Evolutionary conservation across 2,888 invertebrate species (phyloP).

Genomic region (Calliphora vomitoria): DNA sequence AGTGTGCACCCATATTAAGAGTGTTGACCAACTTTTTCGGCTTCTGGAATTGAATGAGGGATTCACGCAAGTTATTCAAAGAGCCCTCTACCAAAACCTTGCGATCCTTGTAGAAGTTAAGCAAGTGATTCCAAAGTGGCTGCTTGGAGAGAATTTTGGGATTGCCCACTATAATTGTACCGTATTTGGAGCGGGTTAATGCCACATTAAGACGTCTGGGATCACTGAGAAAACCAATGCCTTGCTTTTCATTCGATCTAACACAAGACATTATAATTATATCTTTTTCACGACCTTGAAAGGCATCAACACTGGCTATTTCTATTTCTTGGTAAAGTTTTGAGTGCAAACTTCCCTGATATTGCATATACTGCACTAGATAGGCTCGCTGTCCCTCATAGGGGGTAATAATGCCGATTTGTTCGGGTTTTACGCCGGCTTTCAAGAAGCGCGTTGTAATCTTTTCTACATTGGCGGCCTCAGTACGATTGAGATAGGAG

Average conservation of each 20-base stretch:
- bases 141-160: slow-evolving; percentile 99
- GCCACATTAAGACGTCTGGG: slow-evolving; percentile 99
- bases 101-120: slow-evolving; percentile 98
- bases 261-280: slow-evolving; percentile 99
- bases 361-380: slow-evolving; percentile 99
- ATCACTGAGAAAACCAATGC: slow-evolving; percentile 98
- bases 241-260: slow-evolving; percentile 98
- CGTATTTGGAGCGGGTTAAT: slow-evolving; percentile 98
- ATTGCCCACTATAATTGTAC: slow-evolving; percentile 99
- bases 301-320: slow-evolving; percentile 99
- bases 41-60: slow-evolving; percentile 98
- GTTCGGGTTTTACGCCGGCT: slow-evolving; percentile 97
- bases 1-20: slow-evolving; percentile 97
- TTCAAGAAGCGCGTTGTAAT: slow-evolving; percentile 97
- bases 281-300: slow-evolving; percentile 99
- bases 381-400: slow-evolving; percentile 99
- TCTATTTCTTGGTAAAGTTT: slow-evolving; percentile 99
- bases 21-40: slow-evolving; percentile 98
- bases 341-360: slow-evolving; percentile 97
- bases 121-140: slow-evolving; percentile 98
- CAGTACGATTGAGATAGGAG: slow-evolving; percentile 98
- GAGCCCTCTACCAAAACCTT: slow-evolving; percentile 97
- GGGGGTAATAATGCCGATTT: slow-evolving; percentile 99
- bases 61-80: slow-evolving; percentile 97
- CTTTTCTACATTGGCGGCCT: slow-evolving; percentile 99